Percentiles rank a stretch among this genome's conserved stretches.
phyloP scores from a whole-genome alignment of 2,113 vertebrate species.

The Pyxicephalus adspersus region DNA sequence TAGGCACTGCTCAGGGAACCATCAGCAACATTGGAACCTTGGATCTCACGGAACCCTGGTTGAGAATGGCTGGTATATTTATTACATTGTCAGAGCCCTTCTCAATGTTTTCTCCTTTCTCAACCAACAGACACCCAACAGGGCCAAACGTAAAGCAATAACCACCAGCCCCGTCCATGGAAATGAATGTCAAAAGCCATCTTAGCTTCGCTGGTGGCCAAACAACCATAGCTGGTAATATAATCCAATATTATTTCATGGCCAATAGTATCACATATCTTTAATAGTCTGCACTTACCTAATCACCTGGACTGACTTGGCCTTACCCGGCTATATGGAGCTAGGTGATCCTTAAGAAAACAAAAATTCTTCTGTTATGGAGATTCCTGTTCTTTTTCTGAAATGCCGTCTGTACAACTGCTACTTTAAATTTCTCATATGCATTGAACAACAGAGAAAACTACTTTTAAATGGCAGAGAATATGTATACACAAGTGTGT shows the following conservation, averaged over 20 bases:
- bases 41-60: too few species aligned
- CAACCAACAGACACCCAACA: not conserved
- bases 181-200: not conserved
- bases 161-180: not conserved
- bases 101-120: too few species aligned
- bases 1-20: too few species aligned
- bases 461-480: not conserved
- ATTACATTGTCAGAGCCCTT: too few species aligned
- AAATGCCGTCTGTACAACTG: not conserved
- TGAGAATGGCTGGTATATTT: too few species aligned
- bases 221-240: too few species aligned
- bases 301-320: constrained; percentile 32
- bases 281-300: not conserved
- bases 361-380: not conserved
- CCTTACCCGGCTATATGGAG: constrained; percentile 30
- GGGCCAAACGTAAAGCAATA: not conserved
- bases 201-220: too few species aligned
- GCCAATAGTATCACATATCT: too few species aligned
- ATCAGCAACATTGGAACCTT: too few species aligned
- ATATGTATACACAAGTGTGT: constrained; percentile 15
- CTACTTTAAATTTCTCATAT: not conserved
- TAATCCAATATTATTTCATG: not conserved
- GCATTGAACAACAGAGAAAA: not conserved
- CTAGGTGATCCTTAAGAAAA: not conserved
- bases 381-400: not conserved